Evolutionary conservation across 2,888 invertebrate genomes (phyloP), one percentile per base, ranked within the genome.

Genomic region (Tetrapedia diversipes): DNA sequence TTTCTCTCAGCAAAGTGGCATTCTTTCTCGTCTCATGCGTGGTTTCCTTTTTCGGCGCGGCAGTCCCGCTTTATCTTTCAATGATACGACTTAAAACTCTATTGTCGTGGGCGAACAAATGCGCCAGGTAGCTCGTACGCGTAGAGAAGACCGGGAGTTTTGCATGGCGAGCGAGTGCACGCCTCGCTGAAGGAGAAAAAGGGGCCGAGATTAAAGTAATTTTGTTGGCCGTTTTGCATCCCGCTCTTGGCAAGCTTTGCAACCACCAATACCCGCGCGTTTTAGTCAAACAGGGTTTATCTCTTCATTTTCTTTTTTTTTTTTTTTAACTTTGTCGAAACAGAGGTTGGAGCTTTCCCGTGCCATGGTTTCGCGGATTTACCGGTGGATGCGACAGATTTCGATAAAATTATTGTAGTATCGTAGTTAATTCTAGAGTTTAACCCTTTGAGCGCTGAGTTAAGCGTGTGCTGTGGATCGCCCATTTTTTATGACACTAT

Each of bases 141-240:
- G 34, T 27, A 59, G n/a, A 32, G 19, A 34, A n/a, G 51, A 24
- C 53, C 61, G 53, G 54, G 43, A 80, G 72, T 65, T 72, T 45
- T 49, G 61, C 43, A n/a, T 56, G 65, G n/a, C 34, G 49, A 14
- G 19, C 53, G 24, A 34, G 39, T 19, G 16, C n/a, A 19, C 16
- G 43, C 11, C 10, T 19, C 60, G 65, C 39, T 32, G 49, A 59
- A 57, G 43, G 27, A n/a, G 16, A 70, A 68, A 47, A 66, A 57
- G 34, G n/a, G 22, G 41, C 11, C 24, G 34, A 72, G 77, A 77
- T 82, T 82, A 82, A 80, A 80, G 74, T 63, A 72, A 79, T 82
- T 82, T 79, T 63, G 59, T 77, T 77, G 60, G 76, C 65, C 70
- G 73, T 72, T 54, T 79, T 56, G 51, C 59, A 71, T 71, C 54